Evolutionary conservation across 2,113 vertebrate genomes (phyloP).

Genomic region (Takifugu flavidus): DNA sequence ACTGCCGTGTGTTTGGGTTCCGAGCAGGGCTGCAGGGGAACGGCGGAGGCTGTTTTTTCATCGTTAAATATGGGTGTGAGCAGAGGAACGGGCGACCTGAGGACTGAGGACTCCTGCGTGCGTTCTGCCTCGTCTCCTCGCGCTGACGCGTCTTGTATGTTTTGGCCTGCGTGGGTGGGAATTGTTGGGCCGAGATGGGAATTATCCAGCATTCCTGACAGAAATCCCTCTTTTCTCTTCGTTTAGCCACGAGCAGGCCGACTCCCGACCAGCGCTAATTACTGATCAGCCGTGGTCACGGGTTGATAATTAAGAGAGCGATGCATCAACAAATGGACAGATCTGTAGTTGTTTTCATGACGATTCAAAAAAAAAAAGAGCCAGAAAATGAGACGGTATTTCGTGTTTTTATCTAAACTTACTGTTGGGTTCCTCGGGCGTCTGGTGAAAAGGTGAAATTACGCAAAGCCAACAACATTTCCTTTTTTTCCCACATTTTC

Average conservation of each 20-base stretch:
- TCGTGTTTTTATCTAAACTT: too few relatives aligned
- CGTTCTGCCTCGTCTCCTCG: constrained; percentile 9
- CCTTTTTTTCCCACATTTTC: too few relatives aligned
- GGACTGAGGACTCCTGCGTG: not conserved
- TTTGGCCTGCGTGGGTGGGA: constrained; percentile 48
- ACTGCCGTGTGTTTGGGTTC: not conserved
- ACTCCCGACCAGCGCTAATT: not conserved
- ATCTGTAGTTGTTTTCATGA: not conserved
- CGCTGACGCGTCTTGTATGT: constrained; percentile 24
- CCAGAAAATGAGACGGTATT: too few relatives aligned
- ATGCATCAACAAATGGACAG: not conserved
- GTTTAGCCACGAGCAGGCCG: constrained; percentile 40
- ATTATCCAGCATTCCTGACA: constrained; percentile 66
- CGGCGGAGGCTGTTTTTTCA: constrained; percentile 30
- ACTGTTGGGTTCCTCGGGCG: too few relatives aligned
- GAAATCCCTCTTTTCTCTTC: constrained; percentile 34
- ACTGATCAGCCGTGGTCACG: too few relatives aligned
- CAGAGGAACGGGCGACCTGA: constrained; percentile 15
- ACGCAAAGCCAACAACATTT: too few relatives aligned
- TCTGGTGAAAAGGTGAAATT: too few relatives aligned
- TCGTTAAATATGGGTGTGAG: constrained; percentile 23
- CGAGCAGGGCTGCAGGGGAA: constrained; percentile 16
- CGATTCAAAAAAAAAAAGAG: too few relatives aligned
- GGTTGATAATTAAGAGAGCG: too few relatives aligned
- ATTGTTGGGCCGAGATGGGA: constrained; percentile 62